Conservation (phyloP, 2,888 invertebrate species). For the Lysandra coridon region DNA sequence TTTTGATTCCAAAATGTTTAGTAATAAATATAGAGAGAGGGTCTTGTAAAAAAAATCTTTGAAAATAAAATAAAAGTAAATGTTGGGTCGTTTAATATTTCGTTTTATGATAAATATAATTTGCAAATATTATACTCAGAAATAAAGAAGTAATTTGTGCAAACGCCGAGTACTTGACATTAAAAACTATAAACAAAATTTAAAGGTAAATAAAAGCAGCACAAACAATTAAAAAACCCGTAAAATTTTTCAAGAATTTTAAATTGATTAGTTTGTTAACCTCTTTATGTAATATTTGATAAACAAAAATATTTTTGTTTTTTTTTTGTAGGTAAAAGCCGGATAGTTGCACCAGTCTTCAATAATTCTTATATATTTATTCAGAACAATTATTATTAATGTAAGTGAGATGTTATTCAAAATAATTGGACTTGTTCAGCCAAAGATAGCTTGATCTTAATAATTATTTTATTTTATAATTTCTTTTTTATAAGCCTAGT, state of each 20-base stretch:
- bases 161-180: not conserved
- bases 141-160: not conserved
- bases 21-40: too few relatives aligned
- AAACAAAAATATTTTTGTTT: not conserved
- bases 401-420: not conserved
- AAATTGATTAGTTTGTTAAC: constrained; percentile 25
- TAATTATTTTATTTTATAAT: not conserved
- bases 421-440: not conserved
- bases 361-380: not conserved
- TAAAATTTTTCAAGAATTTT: constrained; percentile 1
- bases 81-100: not conserved
- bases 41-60: too few relatives aligned
- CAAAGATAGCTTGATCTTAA: not conserved
- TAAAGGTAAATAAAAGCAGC: not conserved
- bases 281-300: constrained; percentile 13
- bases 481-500: not conserved
- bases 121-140: not conserved
- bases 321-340: not conserved
- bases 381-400: not conserved
- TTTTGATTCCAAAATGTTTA: too few relatives aligned
- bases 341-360: not conserved
- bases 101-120: not conserved
- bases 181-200: not conserved
- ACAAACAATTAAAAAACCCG: not conserved
- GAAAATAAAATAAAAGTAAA: not conserved